Base-by-base conservation (phyloP, 2,797 vertebrate species). In the Craterocephalus amniculus region DNA sequence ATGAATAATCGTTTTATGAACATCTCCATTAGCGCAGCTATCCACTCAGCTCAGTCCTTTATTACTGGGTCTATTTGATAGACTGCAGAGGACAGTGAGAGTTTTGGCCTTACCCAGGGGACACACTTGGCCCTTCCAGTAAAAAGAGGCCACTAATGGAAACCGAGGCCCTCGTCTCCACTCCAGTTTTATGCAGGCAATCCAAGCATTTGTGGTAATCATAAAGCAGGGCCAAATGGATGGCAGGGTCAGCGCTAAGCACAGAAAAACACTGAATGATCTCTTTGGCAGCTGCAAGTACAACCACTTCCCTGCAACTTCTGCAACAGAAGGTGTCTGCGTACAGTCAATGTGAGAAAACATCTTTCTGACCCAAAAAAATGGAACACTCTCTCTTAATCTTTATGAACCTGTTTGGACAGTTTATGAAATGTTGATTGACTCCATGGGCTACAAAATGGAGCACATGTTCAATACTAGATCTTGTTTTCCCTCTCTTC, bases 81-180 rank as follows among this genome's bases (percentile, higher is more conserved):
- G 81, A 82, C 80, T 82, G 54, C 48, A 70, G 85, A 90, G 83
- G 86, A 87, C 78, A 84, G 69, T 52, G 70, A 78, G 81, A 84
- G 80, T 83, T 83, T 77, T 78, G 79, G 85, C 76, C 80, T 78
- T 76, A 93, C 95, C 94, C 94, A 79, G 69, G 95, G 94, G 95
- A 95, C 92, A 92, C 89, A 93, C 95, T 93, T 95, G 94, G 95
- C 95, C 94, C 92, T 91, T 93, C 93, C 93, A 89, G 93, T 95
- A 94, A 96, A 95, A 89, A 81, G 93, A 90, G 93, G 92, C 94
- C 94, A 94, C 96, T 96, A 97, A 97, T 95, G 96, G 95, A 96
- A 94, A 90, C 91, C 80, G 90, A 95, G 93, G 94, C 95, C 78
- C 70, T 80, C 29, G 40, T 73, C 83, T 88, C 80, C 85, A 81